Conservation (phyloP, 2,888 invertebrate genomes). For the Stictocephala bisonia region DNA sequence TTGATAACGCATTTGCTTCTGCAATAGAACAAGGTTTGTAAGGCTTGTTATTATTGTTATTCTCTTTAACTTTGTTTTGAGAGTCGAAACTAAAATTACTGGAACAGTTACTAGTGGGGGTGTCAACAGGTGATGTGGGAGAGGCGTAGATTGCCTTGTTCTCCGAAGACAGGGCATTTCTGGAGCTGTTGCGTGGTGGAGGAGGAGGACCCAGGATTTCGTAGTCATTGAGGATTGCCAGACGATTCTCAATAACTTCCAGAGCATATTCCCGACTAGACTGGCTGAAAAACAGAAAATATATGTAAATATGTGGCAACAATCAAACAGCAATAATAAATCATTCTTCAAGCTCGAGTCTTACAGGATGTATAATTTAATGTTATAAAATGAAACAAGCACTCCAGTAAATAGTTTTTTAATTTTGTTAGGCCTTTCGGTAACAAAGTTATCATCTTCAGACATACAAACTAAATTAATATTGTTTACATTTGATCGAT, state of each 20-base stretch:
- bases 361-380: no score
- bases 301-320: not conserved
- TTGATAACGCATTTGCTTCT: slow-evolving; percentile 50
- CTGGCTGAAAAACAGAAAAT: slow-evolving; percentile 35
- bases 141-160: not conserved
- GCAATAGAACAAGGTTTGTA: slow-evolving; percentile 48
- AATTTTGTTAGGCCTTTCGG: no score
- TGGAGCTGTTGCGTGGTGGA: slow-evolving; percentile 35
- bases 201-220: slow-evolving; percentile 55
- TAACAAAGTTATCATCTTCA: no score
- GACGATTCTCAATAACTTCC: slow-evolving; percentile 64
- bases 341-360: no score
- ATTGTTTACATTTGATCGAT: no score
- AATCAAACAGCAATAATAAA: no score
- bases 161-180: not conserved
- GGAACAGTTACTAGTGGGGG: slow-evolving; percentile 11
- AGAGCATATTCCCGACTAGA: slow-evolving; percentile 43
- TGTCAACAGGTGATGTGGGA: slow-evolving; percentile 12
- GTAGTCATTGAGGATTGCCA: slow-evolving; percentile 66
- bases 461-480: no score
- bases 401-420: no score
- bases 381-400: no score
- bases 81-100: slow-evolving; percentile 6
- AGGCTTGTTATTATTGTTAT: slow-evolving; percentile 1
- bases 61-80: slow-evolving; percentile 17